Conservation (phyloP, 1,140 invertebrate genomes). For the Magallana ariakensis region DNA sequence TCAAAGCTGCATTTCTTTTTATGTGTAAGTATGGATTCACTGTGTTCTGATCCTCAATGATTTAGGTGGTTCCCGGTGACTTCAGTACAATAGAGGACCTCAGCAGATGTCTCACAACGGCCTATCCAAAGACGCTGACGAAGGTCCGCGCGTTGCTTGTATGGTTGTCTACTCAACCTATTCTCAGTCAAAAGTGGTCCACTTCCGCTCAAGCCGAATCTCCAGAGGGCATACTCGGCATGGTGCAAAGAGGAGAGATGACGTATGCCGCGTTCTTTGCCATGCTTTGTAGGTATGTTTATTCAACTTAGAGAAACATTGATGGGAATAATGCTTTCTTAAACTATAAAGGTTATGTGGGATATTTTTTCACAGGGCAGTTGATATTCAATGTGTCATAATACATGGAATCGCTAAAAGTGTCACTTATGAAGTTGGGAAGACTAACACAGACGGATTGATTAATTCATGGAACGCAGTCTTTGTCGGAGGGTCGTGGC, state of each 20-base stretch:
- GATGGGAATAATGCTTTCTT: too few relatives aligned
- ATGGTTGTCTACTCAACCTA: slow-evolving; percentile 5
- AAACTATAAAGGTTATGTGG: too few relatives aligned
- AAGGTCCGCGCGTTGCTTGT: slow-evolving; percentile 22
- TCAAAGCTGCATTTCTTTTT: background rate
- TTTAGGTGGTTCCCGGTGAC: background rate
- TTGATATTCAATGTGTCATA: slow-evolving; percentile 97
- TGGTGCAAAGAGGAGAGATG: background rate
- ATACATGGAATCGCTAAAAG: slow-evolving; percentile 99
- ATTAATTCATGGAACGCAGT: slow-evolving; percentile 60
- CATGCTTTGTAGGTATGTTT: slow-evolving; percentile 1
- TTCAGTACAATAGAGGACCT: background rate
- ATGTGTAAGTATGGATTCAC: background rate
- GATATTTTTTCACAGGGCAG: slow-evolving; percentile 86
- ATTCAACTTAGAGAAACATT: too few relatives aligned
- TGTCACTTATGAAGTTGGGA: slow-evolving; percentile 96
- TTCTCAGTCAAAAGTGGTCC: slow-evolving; percentile 4
- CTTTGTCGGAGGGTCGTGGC: slow-evolving; percentile 59
- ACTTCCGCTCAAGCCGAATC: background rate
- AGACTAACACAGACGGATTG: slow-evolving; percentile 94
- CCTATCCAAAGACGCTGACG: background rate
- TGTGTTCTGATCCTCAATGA: background rate
- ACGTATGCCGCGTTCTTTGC: background rate
- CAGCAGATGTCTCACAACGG: background rate
- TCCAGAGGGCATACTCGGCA: background rate